Percentiles rank a stretch among this genome's conserved stretches.
Evolutionary conservation across 2,113 vertebrate species (phyloP).

Genomic region (Ovibos moschatus): DNA sequence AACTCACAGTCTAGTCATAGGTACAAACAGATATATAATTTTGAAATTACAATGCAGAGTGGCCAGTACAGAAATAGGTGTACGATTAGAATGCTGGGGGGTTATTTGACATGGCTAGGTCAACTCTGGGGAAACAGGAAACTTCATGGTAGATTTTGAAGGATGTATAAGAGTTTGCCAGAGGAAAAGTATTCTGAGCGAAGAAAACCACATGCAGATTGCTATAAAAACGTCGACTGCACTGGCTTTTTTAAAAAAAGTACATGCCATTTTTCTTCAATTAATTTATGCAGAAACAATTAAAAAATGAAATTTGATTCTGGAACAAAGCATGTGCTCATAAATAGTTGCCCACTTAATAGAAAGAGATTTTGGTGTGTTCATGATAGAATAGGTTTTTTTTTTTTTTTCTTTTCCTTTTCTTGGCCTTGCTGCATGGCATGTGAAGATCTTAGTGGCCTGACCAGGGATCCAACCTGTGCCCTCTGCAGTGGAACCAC

Average conservation of each 20-base stretch:
- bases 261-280: background rate
- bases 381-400: background rate
- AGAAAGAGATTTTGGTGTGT: background rate
- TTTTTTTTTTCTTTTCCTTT: background rate
- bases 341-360: background rate
- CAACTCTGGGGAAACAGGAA: background rate
- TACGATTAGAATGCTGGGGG: background rate
- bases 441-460: background rate
- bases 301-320: background rate
- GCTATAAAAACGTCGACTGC: background rate
- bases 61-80: background rate
- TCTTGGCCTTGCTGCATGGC: background rate
- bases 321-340: background rate
- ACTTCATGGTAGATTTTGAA: background rate
- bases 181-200: background rate
- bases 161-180: background rate
- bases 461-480: background rate
- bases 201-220: background rate
- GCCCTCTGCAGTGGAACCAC: background rate
- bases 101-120: background rate
- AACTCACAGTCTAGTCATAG: background rate
- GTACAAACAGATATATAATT: background rate
- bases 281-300: background rate
- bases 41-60: background rate
- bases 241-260: background rate